Base-by-base conservation (phyloP, 2,888 invertebrate genomes). In the Cheilosia soror region DNA sequence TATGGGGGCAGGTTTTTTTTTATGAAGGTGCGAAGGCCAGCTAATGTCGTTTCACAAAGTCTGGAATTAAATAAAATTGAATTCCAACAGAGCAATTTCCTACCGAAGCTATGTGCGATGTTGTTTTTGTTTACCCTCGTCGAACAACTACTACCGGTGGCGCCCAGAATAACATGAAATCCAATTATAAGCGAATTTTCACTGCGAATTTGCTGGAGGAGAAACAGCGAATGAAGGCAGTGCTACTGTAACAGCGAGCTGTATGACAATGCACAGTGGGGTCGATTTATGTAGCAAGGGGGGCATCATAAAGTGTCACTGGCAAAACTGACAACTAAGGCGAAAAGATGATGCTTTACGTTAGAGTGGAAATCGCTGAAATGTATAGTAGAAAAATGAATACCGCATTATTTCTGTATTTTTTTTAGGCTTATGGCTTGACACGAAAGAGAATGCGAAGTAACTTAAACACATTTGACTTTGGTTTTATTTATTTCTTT, bases 131-230 rank as follows among this genome's bases (percentile, higher is more conserved):
- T 53, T 49, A 49, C 49, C 49, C 5, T 44, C 33, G 44, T 44
- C 20, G 40, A 53, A 65, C 33, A 53, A 75, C n/a, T 63, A 75
- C n/a, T 63, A 69, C 37, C 76, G 69, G 31, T 13, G 33, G 69
- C 33, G 42, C 62, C 53, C 27, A 47, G 76, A 75, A 81, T 62
- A 62, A 87, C 87, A 84, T 75, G 68, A 80, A 87, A 87, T 87
- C 84, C 84, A 87, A 87, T 87, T 87, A 87, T 80, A 77, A 73
- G 65, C 77, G 71, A 84, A 87, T 81, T 84, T 87, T 73, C 84
- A 55, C 63, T 55, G 62, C 40, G n/a, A 75, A 78, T 78, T 73
- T 69, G 73, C 77, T 69, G 33, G 29, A 73, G 73, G 82, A 73
- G 33, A 72, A 66, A 29, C 27, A 42, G 37, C 62, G 42, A 72